Evolutionary conservation across 1,140 invertebrate genomes (phyloP).

Genomic region (Batillaria attramentaria): DNA sequence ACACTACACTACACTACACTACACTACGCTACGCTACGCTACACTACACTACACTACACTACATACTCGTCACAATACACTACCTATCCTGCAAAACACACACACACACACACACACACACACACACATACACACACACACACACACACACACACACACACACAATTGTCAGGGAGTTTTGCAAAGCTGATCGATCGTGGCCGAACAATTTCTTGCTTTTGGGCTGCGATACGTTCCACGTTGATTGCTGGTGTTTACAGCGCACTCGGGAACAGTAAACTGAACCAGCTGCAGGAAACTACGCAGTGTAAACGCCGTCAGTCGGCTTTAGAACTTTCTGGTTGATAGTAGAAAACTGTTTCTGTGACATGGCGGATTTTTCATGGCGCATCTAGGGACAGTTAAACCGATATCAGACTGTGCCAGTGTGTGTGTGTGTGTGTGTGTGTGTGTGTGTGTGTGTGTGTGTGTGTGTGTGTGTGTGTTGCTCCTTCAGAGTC

Average conservation of each 20-base stretch:
- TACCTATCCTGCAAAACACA: neutral
- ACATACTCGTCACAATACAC: neutral
- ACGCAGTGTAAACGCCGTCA: neutral
- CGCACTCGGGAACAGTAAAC: too few relatives aligned
- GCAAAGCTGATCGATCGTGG: too few relatives aligned
- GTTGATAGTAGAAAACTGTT: neutral
- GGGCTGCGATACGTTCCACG: neutral
- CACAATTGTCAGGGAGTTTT: neutral
- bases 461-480: neutral
- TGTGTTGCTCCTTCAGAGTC: neutral
- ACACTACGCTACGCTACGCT: too few relatives aligned
- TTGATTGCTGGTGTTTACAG: neutral
- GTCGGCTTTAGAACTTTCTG: neutral
- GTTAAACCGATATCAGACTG: too few relatives aligned
- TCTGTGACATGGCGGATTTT: neutral
- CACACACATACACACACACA: neutral
- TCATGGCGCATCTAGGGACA: neutral
- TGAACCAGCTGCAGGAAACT: too few relatives aligned
- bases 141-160: neutral
- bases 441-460: neutral
- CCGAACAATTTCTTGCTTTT: neutral
- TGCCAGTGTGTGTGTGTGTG: neutral
- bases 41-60: neutral
- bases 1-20: neutral
- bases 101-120: conserved; percentile 15